These are phyloP conservation scores for Zophobas atratus DNA, from an alignment of 1,140 invertebrate genomes.

Conservation along the genomic window DNA sequence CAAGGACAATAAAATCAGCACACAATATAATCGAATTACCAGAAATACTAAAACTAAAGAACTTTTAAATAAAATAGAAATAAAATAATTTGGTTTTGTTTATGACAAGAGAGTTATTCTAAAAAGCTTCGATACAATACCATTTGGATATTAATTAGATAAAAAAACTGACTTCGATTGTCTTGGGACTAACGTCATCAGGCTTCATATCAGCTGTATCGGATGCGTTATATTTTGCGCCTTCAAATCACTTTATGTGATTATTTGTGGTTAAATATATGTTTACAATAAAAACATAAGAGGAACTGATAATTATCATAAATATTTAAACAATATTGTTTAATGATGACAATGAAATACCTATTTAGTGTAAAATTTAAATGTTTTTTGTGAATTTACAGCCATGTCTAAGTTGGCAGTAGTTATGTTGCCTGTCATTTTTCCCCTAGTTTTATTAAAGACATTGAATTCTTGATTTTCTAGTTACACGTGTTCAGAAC, in stretches of 20 bases:
- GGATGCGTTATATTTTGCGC: background rate
- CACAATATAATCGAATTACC: conserved; percentile 51
- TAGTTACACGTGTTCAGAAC: background rate
- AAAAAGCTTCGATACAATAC: conserved; percentile 5
- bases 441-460: background rate
- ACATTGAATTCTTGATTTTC: background rate
- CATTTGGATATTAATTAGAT: background rate
- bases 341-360: conserved; percentile 26
- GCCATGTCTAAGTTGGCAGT: too few species aligned
- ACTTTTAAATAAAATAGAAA: conserved; percentile 51
- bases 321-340: conserved; percentile 31
- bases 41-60: conserved; percentile 50
- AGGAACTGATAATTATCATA: conserved; percentile 24
- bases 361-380: background rate
- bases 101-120: conserved; percentile 14
- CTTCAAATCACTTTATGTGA: conserved; percentile 12
- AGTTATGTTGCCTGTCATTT: background rate
- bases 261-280: conserved; percentile 22
- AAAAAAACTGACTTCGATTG: background rate
- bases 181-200: background rate
- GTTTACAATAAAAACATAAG: conserved; percentile 24
- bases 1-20: conserved; percentile 47
- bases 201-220: background rate
- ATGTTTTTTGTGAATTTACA: background rate
- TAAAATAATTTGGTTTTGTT: conserved; percentile 9